Evolutionary conservation across 2,888 invertebrate species (phyloP).

Genomic region (Electrophaes corylata): DNA sequence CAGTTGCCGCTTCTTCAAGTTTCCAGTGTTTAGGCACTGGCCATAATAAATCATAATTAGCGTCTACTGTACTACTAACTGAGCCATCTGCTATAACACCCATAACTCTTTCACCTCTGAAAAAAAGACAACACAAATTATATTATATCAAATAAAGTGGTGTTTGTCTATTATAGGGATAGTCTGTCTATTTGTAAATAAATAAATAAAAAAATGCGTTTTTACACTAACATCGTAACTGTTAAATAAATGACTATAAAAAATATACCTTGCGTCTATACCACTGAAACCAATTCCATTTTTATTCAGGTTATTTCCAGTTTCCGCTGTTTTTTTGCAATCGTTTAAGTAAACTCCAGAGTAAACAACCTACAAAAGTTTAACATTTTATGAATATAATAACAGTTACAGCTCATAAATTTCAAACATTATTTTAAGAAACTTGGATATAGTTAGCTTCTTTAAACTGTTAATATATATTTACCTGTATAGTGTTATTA

Average conservation of each 20-base stretch:
- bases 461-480: no score
- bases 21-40: constrained; percentile 86
- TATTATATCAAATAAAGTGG: no score
- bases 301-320: not conserved
- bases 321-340: not conserved
- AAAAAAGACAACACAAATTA: constrained; percentile 1
- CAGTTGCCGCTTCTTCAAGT: constrained; percentile 87
- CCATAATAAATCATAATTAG: constrained; percentile 80
- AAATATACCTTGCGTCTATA: constrained; percentile 18
- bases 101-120: constrained; percentile 80
- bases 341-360: constrained; percentile 1
- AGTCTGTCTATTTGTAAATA: no score
- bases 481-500: not conserved
- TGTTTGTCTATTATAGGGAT: no score
- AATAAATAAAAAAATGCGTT: no score
- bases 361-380: constrained; percentile 2
- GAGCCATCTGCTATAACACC: constrained; percentile 78
- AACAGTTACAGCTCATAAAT: no score
- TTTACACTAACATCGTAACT: no score
- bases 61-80: constrained; percentile 78
- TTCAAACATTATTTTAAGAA: no score
- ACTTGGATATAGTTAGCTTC: no score
- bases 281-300: not conserved
- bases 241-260: not conserved
- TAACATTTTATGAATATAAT: no score